Percentiles rank a stretch among this genome's conserved stretches.
Evolutionary conservation across 1,140 invertebrate species (phyloP).

Genomic region (Mesaphorura yosii): DNA sequence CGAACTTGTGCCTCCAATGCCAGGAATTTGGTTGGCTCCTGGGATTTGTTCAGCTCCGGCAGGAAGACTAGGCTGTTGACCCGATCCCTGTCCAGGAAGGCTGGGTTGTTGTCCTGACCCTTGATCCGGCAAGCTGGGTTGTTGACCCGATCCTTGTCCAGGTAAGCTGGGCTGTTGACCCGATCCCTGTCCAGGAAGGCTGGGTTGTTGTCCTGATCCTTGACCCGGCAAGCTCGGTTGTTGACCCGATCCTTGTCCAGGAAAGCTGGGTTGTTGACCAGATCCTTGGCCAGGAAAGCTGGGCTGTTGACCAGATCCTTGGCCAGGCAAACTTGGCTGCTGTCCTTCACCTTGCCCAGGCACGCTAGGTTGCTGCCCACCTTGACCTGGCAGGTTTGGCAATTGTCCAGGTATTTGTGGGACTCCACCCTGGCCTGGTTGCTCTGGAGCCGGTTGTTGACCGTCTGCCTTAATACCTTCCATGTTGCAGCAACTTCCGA

Average conservation of each 20-base stretch:
- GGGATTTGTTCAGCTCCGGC: slow-evolving; percentile 1
- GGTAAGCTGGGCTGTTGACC: slow-evolving; percentile 2
- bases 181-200: not conserved
- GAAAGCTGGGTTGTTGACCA: no score
- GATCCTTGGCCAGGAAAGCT: no score
- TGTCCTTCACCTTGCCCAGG: not conserved
- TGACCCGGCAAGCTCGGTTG: not conserved
- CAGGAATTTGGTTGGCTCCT: not conserved
- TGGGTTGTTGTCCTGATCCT: not conserved
- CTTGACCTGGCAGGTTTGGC: not conserved
- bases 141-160: not conserved
- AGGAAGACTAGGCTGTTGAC: not conserved
- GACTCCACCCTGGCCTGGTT: slow-evolving; percentile 4
- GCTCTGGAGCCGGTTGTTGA: not conserved
- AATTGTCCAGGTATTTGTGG: not conserved
- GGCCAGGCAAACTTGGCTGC: not conserved
- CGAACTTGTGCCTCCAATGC: not conserved
- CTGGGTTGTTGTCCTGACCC: not conserved
- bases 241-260: not conserved
- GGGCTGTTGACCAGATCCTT: no score
- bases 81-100: not conserved
- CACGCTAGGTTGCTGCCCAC: not conserved
- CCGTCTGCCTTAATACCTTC: slow-evolving; percentile 18
- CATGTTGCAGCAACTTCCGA: slow-evolving; percentile 31
- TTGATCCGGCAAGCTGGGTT: slow-evolving; percentile 7